Conservation (phyloP, 2,888 invertebrate genomes). For the Ditylenchus weischeri region DNA sequence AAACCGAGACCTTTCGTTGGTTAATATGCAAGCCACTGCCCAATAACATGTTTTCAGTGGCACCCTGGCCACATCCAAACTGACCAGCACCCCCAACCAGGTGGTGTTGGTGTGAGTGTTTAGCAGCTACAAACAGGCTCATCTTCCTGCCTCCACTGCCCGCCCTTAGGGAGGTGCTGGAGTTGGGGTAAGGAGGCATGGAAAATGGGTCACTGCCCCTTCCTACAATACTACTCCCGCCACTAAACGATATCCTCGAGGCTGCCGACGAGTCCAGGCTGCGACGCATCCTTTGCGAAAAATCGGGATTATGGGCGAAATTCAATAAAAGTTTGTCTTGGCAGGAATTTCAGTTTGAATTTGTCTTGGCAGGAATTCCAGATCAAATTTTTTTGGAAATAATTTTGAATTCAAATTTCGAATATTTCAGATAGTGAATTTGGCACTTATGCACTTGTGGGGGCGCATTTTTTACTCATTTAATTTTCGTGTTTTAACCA, state of each 20-base stretch:
- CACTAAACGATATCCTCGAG: background rate
- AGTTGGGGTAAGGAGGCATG: background rate
- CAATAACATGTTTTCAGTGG: conserved; percentile 1
- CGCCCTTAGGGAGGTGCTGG: no score
- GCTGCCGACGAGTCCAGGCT: conserved; percentile 6
- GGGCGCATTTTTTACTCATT: no score
- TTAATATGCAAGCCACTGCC: background rate
- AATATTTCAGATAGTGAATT: no score
- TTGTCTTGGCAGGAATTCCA: background rate
- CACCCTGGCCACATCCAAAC: background rate
- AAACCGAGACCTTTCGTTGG: conserved; percentile 25
- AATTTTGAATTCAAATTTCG: no score
- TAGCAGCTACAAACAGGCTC: conserved; percentile 23
- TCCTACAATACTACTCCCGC: background rate
- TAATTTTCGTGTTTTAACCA: no score
- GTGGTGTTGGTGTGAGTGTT: conserved; percentile 19
- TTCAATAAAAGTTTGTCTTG: background rate
- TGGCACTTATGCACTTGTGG: no score
- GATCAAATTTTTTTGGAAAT: background rate
- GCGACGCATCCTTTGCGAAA: background rate
- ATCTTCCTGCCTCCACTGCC: conserved; percentile 20
- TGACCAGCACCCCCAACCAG: background rate
- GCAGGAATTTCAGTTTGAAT: background rate
- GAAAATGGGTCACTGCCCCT: background rate
- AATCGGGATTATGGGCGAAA: background rate